A percentile compares a stretch with the other conserved stretches of the same genome.
Conservation (phyloP, 2,113 vertebrate species). For the Pogona vitticeps region DNA sequence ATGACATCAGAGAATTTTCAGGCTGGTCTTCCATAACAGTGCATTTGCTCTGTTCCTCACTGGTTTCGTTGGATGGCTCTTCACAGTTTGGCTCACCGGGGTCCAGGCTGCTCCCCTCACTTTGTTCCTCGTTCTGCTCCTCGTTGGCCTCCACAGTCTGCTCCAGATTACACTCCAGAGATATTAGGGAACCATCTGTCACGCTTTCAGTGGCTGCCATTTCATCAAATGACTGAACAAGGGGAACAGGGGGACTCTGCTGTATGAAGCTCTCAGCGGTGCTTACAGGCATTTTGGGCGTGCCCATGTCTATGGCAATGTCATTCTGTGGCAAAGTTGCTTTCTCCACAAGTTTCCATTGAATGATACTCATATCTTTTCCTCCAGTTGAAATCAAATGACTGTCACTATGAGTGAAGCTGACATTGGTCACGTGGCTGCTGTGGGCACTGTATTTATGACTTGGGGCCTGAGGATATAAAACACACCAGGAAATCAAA, state of each 20-base stretch:
- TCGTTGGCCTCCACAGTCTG: constrained; percentile 62
- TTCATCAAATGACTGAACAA: constrained; percentile 59
- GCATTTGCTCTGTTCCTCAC: constrained; percentile 66
- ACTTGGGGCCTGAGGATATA: constrained; percentile 86
- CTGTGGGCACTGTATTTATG: constrained; percentile 98
- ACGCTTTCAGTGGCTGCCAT: constrained; percentile 62
- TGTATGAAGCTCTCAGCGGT: constrained; percentile 61
- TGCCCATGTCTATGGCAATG: constrained; percentile 64
- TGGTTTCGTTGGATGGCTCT: constrained; percentile 69
- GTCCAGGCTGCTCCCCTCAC: constrained; percentile 74
- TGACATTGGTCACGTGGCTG: constrained; percentile 98
- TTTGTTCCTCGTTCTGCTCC: constrained; percentile 75
- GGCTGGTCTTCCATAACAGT: constrained; percentile 59
- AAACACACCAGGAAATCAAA: constrained; percentile 41
- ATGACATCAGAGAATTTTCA: constrained; percentile 62
- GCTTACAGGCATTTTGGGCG: constrained; percentile 66
- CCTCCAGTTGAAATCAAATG: constrained; percentile 97
- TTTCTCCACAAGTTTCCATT: constrained; percentile 94
- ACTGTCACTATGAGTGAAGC: constrained; percentile 88
- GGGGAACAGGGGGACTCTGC: constrained; percentile 40
- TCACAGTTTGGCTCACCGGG: constrained; percentile 50
- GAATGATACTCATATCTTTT: constrained; percentile 98
- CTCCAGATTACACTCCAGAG: constrained; percentile 74
- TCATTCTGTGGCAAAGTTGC: constrained; percentile 77
- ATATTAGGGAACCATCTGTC: constrained; percentile 63